Base-by-base conservation (phyloP, 2,113 vertebrate genomes). In the Motacilla alba region DNA sequence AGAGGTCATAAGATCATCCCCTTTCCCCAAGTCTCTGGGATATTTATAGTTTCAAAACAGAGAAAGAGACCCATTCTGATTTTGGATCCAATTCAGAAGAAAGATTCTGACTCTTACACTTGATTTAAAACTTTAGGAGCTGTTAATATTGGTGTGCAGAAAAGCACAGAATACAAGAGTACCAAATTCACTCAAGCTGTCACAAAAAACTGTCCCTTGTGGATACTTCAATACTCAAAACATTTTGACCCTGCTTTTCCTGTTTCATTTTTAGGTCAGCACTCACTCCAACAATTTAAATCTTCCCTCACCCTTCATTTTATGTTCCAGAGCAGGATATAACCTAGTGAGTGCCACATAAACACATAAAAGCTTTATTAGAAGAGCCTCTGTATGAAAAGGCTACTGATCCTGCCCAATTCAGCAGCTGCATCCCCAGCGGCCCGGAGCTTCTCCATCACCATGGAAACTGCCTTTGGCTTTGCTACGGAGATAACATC, bases 391-490 rank as follows among this genome's bases (percentile, higher is more conserved):
- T 58, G 19, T 33, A 55, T 59, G 49, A 92, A 89, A 78, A 90
- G 74, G 81, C 67, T 89, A 53, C 72, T 69, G 59, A 91, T 89
- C 30, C 63, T 39, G 17, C 55, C 88, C 72, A 90, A 44, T 24
- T 39, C 43, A 81, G 82, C 79, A 94, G 93, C 93, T 97, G 94
- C 94, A 84, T 85, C 67, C 46, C 72, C 70, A 67, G 60, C 0
- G 0, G 81, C 73, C 68, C 17, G 31, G 56, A 83, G 87, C 55
- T 93, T 83, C 76, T 70, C 79, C 26, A 23, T 94, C 80, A 53
- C 94, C 83, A 95, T 81, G 88, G 92, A 83, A 93, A 95, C 95
- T 23, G 64, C 60, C 44, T 89, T 63, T 60, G 63, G 49, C 85
- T 95, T 83, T 67, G 62, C 84, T 62, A 14, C 0, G 0, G 60